Evolutionary conservation across 2,113 vertebrate species (phyloP), one percentile per base, ranked within the genome.

Genomic region (Trochalopteron elliotii): DNA sequence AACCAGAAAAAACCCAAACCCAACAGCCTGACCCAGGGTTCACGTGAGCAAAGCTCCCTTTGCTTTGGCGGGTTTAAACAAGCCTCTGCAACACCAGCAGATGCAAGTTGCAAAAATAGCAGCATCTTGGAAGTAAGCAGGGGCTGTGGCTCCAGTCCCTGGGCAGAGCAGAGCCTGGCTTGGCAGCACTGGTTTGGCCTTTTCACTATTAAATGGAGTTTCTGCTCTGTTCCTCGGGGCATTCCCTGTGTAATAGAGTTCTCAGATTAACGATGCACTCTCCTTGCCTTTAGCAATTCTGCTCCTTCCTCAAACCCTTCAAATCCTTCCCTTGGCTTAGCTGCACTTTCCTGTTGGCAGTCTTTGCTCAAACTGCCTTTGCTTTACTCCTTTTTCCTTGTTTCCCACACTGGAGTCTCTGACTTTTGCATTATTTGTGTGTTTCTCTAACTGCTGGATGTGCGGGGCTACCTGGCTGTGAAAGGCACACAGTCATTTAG

Each of bases 41-140:
- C 85, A 80, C 0, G 1, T 49, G 40, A 92, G 87, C 85, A 70
- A 65, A 87, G 31, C 61, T 91, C 19, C 78, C 61, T 71, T 31
- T 0, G 15, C 90, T 56, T 47, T 19, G 35, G 87, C 9, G 0
- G 76, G 87, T 77, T 83, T 42, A 31, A 91, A 92, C 35, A 57
- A 94, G 60, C 35, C 92, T 39, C 90, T 83, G 88, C 64, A 67
- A 47, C 84, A 37, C 45, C 92, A 83, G 85, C 85, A 74, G 90
- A 93, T 59, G 44, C 87, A 39, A 77, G 82, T 17, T n/a, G 89
- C 90, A 89, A 89, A 94, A 80, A 88, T 35, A 96, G 81, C 81
- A 92, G 83, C 83, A 72, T 81, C 83, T 92, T 91, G 77, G 82
- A 93, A 94, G 71, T n/a, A 44, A 89, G 79, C 65, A 90, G 89